phyloP scores from a whole-genome alignment of 2,797 vertebrate genomes.

The Argentina silus region DNA sequence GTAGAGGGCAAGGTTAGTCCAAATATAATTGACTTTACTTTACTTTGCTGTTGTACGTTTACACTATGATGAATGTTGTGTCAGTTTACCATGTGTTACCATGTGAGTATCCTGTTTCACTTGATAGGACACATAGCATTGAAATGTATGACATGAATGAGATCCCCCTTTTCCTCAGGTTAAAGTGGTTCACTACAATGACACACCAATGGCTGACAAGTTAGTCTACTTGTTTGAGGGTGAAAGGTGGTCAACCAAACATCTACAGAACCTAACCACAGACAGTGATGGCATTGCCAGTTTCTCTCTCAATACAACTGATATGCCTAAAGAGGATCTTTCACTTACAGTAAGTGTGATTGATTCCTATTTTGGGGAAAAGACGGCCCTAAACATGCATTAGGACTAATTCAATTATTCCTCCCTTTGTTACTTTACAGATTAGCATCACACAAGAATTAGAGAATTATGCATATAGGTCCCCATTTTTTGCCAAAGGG shows the following conservation, averaged over 20 bases:
- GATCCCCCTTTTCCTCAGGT: constrained; percentile 51
- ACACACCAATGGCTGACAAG: constrained; percentile 54
- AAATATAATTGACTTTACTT: background rate
- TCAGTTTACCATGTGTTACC: no score
- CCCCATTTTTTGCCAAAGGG: background rate
- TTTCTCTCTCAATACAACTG: constrained; percentile 58
- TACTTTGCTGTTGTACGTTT: background rate
- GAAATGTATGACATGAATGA: no score
- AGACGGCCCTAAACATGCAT: no score
- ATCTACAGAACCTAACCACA: constrained; percentile 65
- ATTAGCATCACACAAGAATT: background rate
- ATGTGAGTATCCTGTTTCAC: no score
- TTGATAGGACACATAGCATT: no score
- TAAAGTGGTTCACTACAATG: constrained; percentile 59
- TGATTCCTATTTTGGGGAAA: background rate
- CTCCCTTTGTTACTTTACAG: constrained; percentile 40
- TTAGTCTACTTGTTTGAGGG: constrained; percentile 57
- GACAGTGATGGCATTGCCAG: constrained; percentile 56
- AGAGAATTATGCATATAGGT: accelerated
- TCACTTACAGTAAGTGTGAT: constrained; percentile 40
- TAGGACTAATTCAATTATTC: no score
- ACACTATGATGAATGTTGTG: no score
- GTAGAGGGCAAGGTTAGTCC: constrained; percentile 64
- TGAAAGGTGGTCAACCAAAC: constrained; percentile 10
- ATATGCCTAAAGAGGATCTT: constrained; percentile 15